Base-by-base conservation (phyloP, 2,888 invertebrate species). In the Coelopa pilipes region DNA sequence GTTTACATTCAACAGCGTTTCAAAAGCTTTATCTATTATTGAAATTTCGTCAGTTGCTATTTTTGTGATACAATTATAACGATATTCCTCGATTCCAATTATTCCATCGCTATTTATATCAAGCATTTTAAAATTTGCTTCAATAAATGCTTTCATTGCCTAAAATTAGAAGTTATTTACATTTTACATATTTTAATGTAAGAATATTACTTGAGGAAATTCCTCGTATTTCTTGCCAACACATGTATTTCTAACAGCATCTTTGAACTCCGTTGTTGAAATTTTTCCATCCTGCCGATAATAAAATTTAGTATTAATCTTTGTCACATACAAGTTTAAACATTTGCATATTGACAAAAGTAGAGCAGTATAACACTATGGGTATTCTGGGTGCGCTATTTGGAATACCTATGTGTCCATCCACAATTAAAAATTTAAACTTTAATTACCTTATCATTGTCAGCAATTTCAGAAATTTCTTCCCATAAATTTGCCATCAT, bases 141-240 rank as follows among this genome's bases (percentile, higher is more conserved):
- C 94, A 83, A 95, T 95, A 86, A 95, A 95, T 84, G 94, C 93
- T 83, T 92, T 94, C 93, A 95, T 93, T 5, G 95, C 94, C 87
- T 88, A 63, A 0, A 78, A 62, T 62, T 15, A 46, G 45, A n/a
- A 34, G 34, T 34, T 34, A 34, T 34, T 34, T 34, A 34, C 4
- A 34, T 34, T 34, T n/a, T n/a, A n/a, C n/a, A n/a, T n/a, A n/a
- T n/a, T n/a, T n/a, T n/a, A n/a, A n/a, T n/a, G n/a, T n/a, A n/a
- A n/a, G n/a, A n/a, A n/a, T n/a, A n/a, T n/a, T n/a, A 87, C 87
- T 84, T 94, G 93, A 0, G 95, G 95, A 83, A 95, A 94, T 75
- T 94, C 93, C 13, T 91, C 91, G 83, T 93, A 95, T 77, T 91
- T 89, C 81, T 92, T 90, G 5, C 94, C 94, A 24, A 94, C 90